Conservation (phyloP, 2,797 vertebrate species). For the Mormyrus hasselquistii region DNA sequence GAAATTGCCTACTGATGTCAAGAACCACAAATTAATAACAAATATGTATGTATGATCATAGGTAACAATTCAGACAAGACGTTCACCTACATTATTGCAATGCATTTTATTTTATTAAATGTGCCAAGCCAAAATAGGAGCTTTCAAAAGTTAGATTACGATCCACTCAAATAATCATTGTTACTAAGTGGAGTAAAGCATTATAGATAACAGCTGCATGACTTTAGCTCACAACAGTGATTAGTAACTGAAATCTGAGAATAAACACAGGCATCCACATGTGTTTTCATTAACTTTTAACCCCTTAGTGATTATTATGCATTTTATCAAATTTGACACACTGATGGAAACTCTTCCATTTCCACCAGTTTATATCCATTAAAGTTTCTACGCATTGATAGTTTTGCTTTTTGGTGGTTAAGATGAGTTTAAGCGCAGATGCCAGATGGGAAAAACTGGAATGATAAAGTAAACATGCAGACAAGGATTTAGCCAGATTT, state of each 20-base stretch:
- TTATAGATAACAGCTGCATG: not conserved
- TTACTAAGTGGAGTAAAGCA: not conserved
- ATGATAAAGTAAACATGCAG: not conserved
- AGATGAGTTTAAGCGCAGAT: not conserved
- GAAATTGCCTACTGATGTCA: conserved; percentile 3
- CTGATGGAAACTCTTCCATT: not conserved
- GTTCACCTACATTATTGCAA: not conserved
- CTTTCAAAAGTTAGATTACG: not conserved
- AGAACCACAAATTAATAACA: not conserved
- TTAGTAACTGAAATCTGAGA: conserved; percentile 31
- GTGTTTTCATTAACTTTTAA: conserved; percentile 7
- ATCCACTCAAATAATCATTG: conserved; percentile 11
- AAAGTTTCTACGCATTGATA: not conserved
- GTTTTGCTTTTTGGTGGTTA: not conserved
- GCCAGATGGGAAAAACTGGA: not conserved
- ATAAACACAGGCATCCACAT: conserved; percentile 26
- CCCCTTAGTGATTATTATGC: not conserved
- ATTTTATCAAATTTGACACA: not conserved
- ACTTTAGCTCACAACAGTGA: conserved; percentile 16
- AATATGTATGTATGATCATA: conserved; percentile 3
- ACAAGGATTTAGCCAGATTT: not conserved
- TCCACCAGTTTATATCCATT: not conserved
- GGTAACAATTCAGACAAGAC: not conserved
- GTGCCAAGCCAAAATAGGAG: not conserved
- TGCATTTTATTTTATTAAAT: not conserved